Evolutionary conservation across 2,888 invertebrate species (phyloP), one percentile per base, ranked within the genome.

Genomic region (Lasius platythorax): DNA sequence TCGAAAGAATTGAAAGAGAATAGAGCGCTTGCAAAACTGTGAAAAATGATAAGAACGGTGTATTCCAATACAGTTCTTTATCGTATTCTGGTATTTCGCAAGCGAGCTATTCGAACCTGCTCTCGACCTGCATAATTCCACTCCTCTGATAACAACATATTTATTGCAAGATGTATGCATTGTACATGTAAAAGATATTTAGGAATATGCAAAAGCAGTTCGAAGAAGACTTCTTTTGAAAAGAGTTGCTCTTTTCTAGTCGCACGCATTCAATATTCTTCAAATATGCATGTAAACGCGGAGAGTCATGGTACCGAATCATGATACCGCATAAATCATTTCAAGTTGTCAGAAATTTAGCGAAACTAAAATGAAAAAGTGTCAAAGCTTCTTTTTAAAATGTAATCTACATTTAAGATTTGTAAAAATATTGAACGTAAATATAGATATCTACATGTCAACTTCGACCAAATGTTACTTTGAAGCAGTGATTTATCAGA

Each of bases 141-240:
- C 61, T 72, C 28, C 28, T 70, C 33, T 43, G 61, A 46, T 73
- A 56, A 46, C 73, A 63, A 81, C 37, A 81, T 63, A 73, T 81
- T 81, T 81, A 81, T 72, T 73, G 73, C 37, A 46, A 81, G 33
- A 72, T 61, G 73, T 37, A 79, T 72, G 61, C 46, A 46, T 81
- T 81, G 72, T 81, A 64, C 72, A n/a, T 72, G 28, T 73, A 70
- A 79, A 72, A 37, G 40, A 78, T 78, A 78, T 67, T 78, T 53
- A 56, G 72, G 11, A 72, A 46, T 46, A 46, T 46, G 46, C 46
- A 50, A 81, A 23, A 61, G 46, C 46, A 58, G 33, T 70, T 46
- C 12, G 70, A 72, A 72, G 58, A 33, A 53, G 8, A 53, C n/a
- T 53, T 81, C 61, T 81, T 61, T 81, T 46, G 23, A 23, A 46